Conservation (phyloP, 2,888 invertebrate species). For the Cryptosula pallasiana region DNA sequence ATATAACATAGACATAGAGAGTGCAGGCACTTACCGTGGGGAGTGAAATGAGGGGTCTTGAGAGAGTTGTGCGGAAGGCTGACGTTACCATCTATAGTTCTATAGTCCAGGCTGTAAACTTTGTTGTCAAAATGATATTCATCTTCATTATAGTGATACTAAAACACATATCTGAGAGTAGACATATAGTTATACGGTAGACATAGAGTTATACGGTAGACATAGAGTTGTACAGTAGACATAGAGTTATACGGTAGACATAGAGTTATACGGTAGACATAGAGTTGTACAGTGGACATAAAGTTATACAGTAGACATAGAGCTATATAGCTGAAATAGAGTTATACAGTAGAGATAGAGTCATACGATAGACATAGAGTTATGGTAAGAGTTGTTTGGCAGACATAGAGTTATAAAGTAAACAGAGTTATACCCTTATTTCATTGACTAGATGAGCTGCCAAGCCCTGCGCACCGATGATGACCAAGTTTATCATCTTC, state of each 20-base stretch:
- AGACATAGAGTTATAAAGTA: no score
- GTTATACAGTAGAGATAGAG: no score
- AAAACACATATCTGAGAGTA: no score
- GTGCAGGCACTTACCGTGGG: constrained; percentile 65
- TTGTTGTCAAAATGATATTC: constrained; percentile 68
- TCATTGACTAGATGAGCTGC: constrained; percentile 82
- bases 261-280: no score
- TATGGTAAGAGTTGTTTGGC: background rate
- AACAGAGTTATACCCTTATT: constrained; percentile 61
- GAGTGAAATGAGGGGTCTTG: constrained; percentile 75
- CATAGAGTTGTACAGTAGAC: no score
- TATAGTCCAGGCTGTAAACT: constrained; percentile 71
- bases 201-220: no score
- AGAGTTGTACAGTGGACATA: no score
- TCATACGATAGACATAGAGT: no score
- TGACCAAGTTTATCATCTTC: constrained; percentile 76
- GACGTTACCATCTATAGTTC: constrained; percentile 80
- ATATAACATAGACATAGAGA: background rate
- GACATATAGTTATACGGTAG: no score
- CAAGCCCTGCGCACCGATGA: constrained; percentile 79
- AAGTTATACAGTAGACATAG: no score
- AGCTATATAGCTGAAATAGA: no score
- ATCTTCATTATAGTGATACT: constrained; percentile 80
- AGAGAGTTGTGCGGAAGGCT: constrained; percentile 73
- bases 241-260: no score